Evolutionary conservation across 1,140 invertebrate species (phyloP).

Genomic region (Ceratosolen fusciceps): DNA sequence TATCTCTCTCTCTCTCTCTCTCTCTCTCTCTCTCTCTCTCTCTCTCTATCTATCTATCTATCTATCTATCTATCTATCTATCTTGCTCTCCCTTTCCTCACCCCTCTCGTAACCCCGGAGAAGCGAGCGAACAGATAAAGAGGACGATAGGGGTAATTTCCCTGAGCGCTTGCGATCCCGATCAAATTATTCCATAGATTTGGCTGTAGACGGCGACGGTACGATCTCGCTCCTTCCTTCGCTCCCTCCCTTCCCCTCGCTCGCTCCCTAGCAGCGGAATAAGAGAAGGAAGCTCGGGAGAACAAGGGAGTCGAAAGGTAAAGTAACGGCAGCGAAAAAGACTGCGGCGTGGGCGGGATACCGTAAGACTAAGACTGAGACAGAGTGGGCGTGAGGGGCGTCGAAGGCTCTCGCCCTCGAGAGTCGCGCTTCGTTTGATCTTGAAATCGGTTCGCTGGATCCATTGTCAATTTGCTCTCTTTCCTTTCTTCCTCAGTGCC

Average conservation of each 20-base stretch:
- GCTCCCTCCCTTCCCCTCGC: neutral
- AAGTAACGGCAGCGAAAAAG: neutral
- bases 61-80: too few species aligned
- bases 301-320: neutral
- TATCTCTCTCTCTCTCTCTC: too few species aligned
- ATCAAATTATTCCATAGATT: constrained; percentile 45
- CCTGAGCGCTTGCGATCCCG: constrained; percentile 23
- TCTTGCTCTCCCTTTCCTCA: neutral
- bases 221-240: neutral
- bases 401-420: constrained; percentile 60
- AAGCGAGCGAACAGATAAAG: constrained; percentile 48
- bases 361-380: neutral
- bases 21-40: too few species aligned
- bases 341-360: neutral
- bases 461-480: constrained; percentile 63
- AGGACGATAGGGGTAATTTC: constrained; percentile 45
- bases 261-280: too few species aligned
- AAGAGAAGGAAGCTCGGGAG: neutral
- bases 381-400: constrained; percentile 50
- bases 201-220: neutral
- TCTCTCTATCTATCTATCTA: too few species aligned
- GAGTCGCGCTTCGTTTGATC: constrained; percentile 65
- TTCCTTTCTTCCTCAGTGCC: constrained; percentile 52
- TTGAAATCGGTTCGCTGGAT: constrained; percentile 68
- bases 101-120: neutral